These are phyloP conservation scores for Ifrita kowaldi DNA, from an alignment of 2,113 vertebrate genomes.

Conservation along the genomic window DNA sequence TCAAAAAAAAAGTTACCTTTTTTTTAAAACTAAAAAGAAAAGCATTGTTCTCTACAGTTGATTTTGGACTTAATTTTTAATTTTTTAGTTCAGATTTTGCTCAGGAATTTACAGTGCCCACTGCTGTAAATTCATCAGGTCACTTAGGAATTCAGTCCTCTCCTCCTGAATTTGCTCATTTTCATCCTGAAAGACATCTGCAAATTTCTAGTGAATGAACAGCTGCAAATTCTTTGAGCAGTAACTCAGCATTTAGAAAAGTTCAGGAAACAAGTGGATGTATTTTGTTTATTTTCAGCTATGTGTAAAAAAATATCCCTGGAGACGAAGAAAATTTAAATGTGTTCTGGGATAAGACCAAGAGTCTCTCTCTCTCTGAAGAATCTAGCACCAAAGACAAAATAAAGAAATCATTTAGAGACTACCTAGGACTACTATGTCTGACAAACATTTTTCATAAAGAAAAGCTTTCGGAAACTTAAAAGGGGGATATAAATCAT, in stretches of 20 bases:
- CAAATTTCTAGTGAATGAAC: not conserved
- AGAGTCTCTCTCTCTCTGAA: not conserved
- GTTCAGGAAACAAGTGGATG: not conserved
- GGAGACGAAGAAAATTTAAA: not conserved
- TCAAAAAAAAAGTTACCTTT: not conserved
- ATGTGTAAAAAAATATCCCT: not conserved
- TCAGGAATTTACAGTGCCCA: not conserved
- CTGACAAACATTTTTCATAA: not conserved
- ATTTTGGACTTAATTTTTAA: not conserved
- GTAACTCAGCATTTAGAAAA: not conserved
- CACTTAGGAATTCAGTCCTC: not conserved
- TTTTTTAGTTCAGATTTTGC: not conserved
- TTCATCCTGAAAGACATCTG: not conserved
- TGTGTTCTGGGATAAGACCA: not conserved
- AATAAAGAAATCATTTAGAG: not conserved
- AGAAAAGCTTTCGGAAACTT: not conserved
- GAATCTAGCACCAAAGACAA: not conserved
- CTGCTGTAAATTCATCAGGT: not conserved
- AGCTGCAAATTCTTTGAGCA: not conserved
- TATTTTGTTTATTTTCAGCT: not conserved
- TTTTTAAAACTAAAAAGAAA: not conserved
- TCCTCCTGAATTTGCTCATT: not conserved
- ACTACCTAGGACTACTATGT: not conserved
- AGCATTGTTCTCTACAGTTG: not conserved
- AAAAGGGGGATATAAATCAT: not conserved